phyloP scores from a whole-genome alignment of 2,888 invertebrate species.

The Chrysotoxum bicinctum region DNA sequence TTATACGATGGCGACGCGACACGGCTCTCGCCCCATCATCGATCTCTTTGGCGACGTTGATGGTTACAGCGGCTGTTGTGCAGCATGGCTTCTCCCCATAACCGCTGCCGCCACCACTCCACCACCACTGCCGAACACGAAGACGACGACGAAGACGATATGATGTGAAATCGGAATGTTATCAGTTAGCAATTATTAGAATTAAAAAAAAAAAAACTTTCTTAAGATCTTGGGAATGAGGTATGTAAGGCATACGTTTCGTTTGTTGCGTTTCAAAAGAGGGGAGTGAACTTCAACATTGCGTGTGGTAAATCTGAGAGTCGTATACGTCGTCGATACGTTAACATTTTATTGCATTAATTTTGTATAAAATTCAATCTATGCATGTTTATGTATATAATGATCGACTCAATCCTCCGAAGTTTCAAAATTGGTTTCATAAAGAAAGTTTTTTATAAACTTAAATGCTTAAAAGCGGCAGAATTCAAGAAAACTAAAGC shows the following conservation, averaged over 20 bases:
- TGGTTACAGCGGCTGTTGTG: constrained; percentile 43
- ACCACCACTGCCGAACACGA: neutral
- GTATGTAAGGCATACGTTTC: constrained; percentile 44
- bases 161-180: constrained; percentile 69
- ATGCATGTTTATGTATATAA: too few species aligned
- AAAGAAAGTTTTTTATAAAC: too few species aligned
- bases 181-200: constrained; percentile 57
- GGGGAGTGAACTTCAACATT: constrained; percentile 15
- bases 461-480: too few species aligned
- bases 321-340: too few species aligned
- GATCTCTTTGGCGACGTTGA: constrained; percentile 40
- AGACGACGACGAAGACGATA: neutral
- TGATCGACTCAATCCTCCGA: too few species aligned
- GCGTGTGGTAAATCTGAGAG: constrained; percentile 20
- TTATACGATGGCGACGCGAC: constrained; percentile 32
- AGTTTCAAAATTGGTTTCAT: too few species aligned
- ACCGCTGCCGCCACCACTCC: neutral
- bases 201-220: constrained; percentile 54
- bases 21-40: constrained; percentile 48
- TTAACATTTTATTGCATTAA: constrained; percentile 39
- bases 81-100: constrained; percentile 50
- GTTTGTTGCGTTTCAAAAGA: constrained; percentile 11
- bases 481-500: too few species aligned
- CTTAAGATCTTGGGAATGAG: constrained; percentile 50
- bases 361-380: too few species aligned